Evolutionary conservation across 2,888 invertebrate species (phyloP).

Genomic region (Oscheius sp.): DNA sequence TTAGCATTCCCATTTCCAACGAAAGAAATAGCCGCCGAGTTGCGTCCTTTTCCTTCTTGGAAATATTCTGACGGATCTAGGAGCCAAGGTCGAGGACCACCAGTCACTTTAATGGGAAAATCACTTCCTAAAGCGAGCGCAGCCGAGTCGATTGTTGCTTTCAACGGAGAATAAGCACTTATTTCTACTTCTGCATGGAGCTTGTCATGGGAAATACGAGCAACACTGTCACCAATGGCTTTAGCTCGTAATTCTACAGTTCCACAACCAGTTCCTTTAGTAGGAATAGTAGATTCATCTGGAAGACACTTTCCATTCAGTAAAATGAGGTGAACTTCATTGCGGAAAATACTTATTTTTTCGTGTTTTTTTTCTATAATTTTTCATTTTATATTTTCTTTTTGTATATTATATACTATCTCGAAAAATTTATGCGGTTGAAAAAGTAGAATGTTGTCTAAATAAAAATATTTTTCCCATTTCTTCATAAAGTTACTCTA

Average conservation of each 20-base stretch:
- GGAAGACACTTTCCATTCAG: too few relatives aligned
- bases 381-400: too few relatives aligned
- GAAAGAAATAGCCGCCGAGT: neutral
- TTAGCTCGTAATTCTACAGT: constrained; percentile 49
- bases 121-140: constrained; percentile 50
- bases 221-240: constrained; percentile 47
- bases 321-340: too few relatives aligned
- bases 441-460: too few relatives aligned
- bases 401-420: too few relatives aligned
- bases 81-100: constrained; percentile 64
- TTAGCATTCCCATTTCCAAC: constrained; percentile 4
- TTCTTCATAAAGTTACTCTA: neutral
- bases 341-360: too few relatives aligned
- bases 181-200: constrained; percentile 50
- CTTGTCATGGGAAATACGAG: constrained; percentile 33
- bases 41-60: constrained; percentile 11
- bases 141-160: constrained; percentile 32
- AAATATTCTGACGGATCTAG: constrained; percentile 52
- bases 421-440: too few relatives aligned
- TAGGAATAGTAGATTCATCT: constrained; percentile 35
- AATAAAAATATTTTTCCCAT: neutral
- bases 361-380: too few relatives aligned
- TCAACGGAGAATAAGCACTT: constrained; percentile 51
- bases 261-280: constrained; percentile 56
- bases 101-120: constrained; percentile 38